Base-by-base conservation (phyloP, 2,888 invertebrate genomes). In the Harpalus rufipes region DNA sequence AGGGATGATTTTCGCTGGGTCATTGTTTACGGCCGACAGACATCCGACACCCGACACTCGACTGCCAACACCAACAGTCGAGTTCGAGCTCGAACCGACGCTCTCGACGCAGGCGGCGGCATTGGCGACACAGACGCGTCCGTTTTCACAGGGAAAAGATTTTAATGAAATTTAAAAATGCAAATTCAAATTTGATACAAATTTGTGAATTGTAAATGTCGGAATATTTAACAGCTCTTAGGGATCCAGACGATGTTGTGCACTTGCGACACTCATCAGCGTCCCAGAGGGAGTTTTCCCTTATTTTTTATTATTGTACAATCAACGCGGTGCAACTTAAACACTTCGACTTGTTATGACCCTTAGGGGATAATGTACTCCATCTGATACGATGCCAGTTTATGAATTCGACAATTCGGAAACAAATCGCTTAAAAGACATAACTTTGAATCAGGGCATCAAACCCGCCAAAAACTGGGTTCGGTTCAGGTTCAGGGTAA, bases 161-260 rank as follows among this genome's bases (percentile, higher is more conserved):
- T 87, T 87, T 88, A 88, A 88, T 88, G 86, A 88, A 88, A 88
- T 89, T 88, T 88, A 89, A 88, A 90, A 90, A 90, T 90, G 90
- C 88, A 89, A 90, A 90, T 90, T 89, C 87, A 88, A 88, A 89
- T 89, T 89, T 89, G 89, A 89, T 89, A 89, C 89, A 74, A 90
- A 90, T 90, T 90, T 88, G 88, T 86, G 89, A 90, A 90, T 89
- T 89, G 89, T 87, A 74, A 83, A 72, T 83, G 59, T 83, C 83
- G 72, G 82, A 82, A 82, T 82, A 82, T 74, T 82, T 82, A 82
- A 82, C 82, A 81, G 39, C 72, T 82, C 58, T 82, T 82, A 72
- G 72, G 72, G 72, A 82, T 59, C 58, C 32, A 21, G 58, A 58
- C 78, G 78, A 76, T 76, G 68, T 68, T 68, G 68, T 68, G 68